phyloP scores from a whole-genome alignment of 2,888 invertebrate species.

The Clepsis dumicolana region DNA sequence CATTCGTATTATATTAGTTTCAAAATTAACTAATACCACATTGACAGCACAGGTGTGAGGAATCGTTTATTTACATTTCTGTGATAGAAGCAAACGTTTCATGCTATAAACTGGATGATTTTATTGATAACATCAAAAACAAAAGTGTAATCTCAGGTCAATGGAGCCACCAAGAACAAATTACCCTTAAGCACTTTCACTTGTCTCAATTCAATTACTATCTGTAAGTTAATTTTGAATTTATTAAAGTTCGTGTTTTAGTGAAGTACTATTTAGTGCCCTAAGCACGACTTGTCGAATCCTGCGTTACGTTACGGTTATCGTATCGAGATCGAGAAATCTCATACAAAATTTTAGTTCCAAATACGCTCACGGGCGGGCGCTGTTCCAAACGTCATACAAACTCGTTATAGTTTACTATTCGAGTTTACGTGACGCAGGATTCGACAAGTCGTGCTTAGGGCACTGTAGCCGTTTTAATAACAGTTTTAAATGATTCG shows the following conservation, averaged over 20 bases:
- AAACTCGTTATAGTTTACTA: no score
- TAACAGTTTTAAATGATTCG: no score
- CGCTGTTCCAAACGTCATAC: no score
- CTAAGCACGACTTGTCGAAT: no score
- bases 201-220: background rate
- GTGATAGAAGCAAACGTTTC: background rate
- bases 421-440: no score
- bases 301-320: no score
- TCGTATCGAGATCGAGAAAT: no score
- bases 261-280: no score
- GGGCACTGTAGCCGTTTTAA: no score
- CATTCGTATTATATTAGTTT: background rate
- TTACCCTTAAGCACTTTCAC: background rate
- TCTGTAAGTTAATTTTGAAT: background rate
- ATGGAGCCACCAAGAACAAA: background rate
- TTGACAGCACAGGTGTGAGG: background rate
- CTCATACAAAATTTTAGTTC: no score
- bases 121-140: background rate
- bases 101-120: background rate
- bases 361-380: no score
- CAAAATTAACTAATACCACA: background rate
- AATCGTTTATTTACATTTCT: background rate
- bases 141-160: background rate
- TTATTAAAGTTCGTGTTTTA: background rate
- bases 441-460: no score